These are phyloP conservation scores for Corythoichthys intestinalis DNA, from an alignment of 2,113 vertebrate species.

Conservation along the genomic window DNA sequence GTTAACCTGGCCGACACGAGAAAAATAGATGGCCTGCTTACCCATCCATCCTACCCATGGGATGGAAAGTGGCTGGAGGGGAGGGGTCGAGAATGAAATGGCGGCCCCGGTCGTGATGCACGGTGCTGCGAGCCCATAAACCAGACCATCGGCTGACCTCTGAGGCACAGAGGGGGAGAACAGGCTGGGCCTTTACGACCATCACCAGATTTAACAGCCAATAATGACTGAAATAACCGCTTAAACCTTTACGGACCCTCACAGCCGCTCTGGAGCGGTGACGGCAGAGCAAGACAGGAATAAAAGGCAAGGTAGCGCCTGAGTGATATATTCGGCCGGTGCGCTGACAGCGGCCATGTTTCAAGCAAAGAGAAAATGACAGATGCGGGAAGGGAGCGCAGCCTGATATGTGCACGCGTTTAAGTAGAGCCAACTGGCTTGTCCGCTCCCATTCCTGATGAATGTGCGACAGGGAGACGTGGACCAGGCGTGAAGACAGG, in stretches of 20 bases:
- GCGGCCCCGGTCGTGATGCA: slow-evolving; percentile 77
- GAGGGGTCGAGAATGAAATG: slow-evolving; percentile 30
- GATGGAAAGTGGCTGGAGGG: slow-evolving; percentile 31
- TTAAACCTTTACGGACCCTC: slow-evolving; percentile 73
- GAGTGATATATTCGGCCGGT: slow-evolving; percentile 69
- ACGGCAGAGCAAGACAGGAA: slow-evolving; percentile 43
- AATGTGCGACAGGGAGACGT: slow-evolving; percentile 50
- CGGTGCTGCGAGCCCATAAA: slow-evolving; percentile 86
- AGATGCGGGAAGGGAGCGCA: slow-evolving; percentile 52
- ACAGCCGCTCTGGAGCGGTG: slow-evolving; percentile 47
- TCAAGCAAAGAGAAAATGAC: slow-evolving; percentile 67
- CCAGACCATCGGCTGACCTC: slow-evolving; percentile 82
- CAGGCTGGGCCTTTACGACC: slow-evolving; percentile 79
- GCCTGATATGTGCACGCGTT: slow-evolving; percentile 65
- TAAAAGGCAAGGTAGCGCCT: slow-evolving; percentile 33
- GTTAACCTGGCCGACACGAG: slow-evolving; percentile 77
- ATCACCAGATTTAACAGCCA: slow-evolving; percentile 82
- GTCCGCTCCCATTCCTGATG: slow-evolving; percentile 58
- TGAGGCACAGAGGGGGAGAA: slow-evolving; percentile 74
- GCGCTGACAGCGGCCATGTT: slow-evolving; percentile 71
- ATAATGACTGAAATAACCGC: slow-evolving; percentile 78
- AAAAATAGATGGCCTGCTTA: slow-evolving; percentile 82
- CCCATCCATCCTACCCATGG: slow-evolving; percentile 65
- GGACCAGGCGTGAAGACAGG: slow-evolving; percentile 32
- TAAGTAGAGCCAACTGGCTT: slow-evolving; percentile 64